Base-by-base conservation (phyloP, 2,113 vertebrate species). In the Sinocyclocheilus grahami region DNA sequence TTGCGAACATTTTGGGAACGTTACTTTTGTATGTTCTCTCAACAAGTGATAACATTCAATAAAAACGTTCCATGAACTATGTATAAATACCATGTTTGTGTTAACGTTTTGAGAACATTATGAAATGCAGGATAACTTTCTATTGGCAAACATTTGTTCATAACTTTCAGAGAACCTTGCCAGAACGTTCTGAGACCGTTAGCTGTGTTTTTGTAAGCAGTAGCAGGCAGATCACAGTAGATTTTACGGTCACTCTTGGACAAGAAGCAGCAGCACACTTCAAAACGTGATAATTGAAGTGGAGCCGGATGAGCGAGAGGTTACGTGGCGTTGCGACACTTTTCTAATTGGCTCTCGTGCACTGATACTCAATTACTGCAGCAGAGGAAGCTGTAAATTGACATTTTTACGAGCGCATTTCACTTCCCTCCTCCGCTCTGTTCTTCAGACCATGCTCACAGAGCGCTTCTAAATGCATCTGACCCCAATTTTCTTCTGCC, bases 401-500 rank as follows among this genome's bases (percentile, higher is more conserved):
- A 62, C 58, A 77, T 82, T 77, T 62, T 86, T 65, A 74, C 55
- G 22, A 22, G 20, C 16, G 30, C 55, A 30, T 55, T 24, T 71
- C 42, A 16, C 18, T 33, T 18, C 55, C 53, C 27, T 20, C 55
- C 46, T 77, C 60, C 33, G 1, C 72, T 39, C 33, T 37, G 7
- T 22, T 39, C 69, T 69, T 9, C 48, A 13, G 18, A 63, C 69
- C 33, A 69, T 53, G 4, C 62, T 4, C 0, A 33, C 58, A 46
- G 24, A 83, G 18, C 11, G 48, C 74, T 55, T 67, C 72, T n/a
- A 78, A 84, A 79, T 27, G 53, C 22, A 48, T 60, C 27, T 79
- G 65, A 67, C 75, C 53, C 58, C 69, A 62, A 75, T 84, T 71
- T 69, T 82, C 46, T 46, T 48, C 22, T 60, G 37, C 39, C 83